phyloP scores from a whole-genome alignment of 2,113 vertebrate genomes.

The Apteryx mantelli region DNA sequence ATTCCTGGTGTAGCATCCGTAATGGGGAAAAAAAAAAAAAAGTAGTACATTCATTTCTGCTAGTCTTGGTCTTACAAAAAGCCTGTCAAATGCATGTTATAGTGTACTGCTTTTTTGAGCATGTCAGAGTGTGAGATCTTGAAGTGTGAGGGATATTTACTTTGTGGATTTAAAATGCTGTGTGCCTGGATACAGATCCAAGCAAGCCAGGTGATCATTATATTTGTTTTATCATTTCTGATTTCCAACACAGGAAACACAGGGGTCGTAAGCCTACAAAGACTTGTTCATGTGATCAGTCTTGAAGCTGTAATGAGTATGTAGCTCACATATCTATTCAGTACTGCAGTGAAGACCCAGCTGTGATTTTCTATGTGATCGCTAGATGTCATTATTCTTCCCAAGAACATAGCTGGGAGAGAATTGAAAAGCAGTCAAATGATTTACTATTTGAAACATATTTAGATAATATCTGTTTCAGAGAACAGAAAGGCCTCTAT shows the following conservation, averaged over 20 bases:
- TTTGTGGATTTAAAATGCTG: not conserved
- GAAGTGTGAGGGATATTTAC: not conserved
- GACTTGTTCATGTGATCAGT: not conserved
- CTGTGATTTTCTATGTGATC: constrained; percentile 67
- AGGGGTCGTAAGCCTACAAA: not conserved
- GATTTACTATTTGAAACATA: not conserved
- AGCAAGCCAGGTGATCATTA: not conserved
- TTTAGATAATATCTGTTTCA: not conserved
- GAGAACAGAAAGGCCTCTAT: not conserved
- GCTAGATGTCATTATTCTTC: constrained; percentile 78
- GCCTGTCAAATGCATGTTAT: not conserved
- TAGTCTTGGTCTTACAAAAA: not conserved
- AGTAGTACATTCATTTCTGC: not conserved
- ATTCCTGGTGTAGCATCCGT: not conserved
- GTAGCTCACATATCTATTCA: not conserved
- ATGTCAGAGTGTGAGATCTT: not conserved
- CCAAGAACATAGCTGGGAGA: not conserved
- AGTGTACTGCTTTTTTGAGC: not conserved
- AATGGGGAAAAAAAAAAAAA: not conserved
- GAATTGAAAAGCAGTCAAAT: not conserved
- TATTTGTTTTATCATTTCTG: not conserved
- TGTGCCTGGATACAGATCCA: not conserved
- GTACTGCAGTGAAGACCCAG: not conserved
- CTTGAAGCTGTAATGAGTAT: not conserved
- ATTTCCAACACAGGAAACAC: not conserved